These are phyloP conservation scores for Aproaerema taeniolella DNA, from an alignment of 2,888 invertebrate genomes.

Conservation along the genomic window DNA sequence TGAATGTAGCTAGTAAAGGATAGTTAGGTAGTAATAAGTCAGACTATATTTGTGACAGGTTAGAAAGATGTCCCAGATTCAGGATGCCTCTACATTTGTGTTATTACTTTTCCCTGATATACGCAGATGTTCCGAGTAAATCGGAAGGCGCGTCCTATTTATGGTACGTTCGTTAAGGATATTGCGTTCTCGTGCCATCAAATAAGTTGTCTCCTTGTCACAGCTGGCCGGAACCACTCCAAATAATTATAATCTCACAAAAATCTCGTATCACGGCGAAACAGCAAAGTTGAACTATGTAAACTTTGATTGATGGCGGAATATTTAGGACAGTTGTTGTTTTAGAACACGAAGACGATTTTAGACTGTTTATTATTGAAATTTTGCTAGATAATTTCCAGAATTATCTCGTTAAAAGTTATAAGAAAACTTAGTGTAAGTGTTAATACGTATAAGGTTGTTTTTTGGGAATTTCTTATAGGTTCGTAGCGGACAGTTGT, in stretches of 20 bases:
- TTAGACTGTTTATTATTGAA: too few species aligned
- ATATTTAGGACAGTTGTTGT: conserved; percentile 4
- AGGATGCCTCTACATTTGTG: too few species aligned
- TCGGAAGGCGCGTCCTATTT: conserved; percentile 8
- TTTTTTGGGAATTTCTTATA: too few species aligned
- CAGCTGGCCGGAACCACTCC: conserved; percentile 47
- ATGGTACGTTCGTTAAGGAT: conserved; percentile 21
- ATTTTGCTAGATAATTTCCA: too few species aligned
- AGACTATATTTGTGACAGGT: too few species aligned
- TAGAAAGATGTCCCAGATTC: too few species aligned
- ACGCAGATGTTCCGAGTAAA: conserved; percentile 5
- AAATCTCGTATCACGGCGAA: conserved; percentile 33
- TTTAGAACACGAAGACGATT: too few species aligned
- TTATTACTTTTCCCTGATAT: conserved; percentile 6
- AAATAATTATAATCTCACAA: conserved; percentile 53
- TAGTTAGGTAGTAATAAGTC: not conserved
- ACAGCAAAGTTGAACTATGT: conserved; percentile 34
- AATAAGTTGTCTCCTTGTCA: conserved; percentile 26
- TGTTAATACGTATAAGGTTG: too few species aligned
- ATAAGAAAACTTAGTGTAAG: too few species aligned
- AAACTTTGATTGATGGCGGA: conserved; percentile 40
- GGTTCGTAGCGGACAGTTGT: too few species aligned
- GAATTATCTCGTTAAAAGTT: too few species aligned
- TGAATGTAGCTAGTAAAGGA: conserved; percentile 35
- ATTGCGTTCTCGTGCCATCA: conserved; percentile 19